phyloP scores from a whole-genome alignment of 2,113 vertebrate species.

The Fulica atra region DNA sequence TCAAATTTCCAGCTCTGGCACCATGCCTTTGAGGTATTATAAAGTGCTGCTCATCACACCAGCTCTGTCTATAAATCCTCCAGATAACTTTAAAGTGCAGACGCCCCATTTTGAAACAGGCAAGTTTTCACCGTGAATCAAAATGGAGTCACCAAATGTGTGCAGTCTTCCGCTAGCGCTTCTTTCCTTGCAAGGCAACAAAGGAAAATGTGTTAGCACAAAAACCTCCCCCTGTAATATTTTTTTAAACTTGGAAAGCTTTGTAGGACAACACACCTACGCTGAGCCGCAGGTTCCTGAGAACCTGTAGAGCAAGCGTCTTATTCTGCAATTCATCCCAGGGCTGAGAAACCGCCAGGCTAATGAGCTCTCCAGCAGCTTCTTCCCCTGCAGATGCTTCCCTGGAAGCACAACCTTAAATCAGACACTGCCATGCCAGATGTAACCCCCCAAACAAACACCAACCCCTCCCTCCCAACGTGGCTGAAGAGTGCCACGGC shows the following conservation, averaged over 20 bases:
- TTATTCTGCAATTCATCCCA: conserved; percentile 51
- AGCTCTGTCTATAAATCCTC: conserved; percentile 40
- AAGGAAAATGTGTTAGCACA: conserved; percentile 50
- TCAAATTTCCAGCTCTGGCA: conserved; percentile 47
- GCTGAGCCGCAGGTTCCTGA: conserved; percentile 24
- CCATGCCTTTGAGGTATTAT: conserved; percentile 58
- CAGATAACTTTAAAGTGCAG: conserved; percentile 51
- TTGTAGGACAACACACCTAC: conserved; percentile 54
- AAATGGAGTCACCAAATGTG: conserved; percentile 65
- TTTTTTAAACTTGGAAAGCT: conserved; percentile 39
- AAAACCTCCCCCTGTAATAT: conserved; percentile 21
- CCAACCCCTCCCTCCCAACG: neutral
- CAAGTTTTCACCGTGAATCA: conserved; percentile 50
- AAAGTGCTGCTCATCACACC: conserved; percentile 18
- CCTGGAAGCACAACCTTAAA: conserved; percentile 59
- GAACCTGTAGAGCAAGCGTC: conserved; percentile 44
- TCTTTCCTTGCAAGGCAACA: conserved; percentile 58
- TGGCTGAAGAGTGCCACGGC: neutral
- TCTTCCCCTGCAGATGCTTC: conserved; percentile 59
- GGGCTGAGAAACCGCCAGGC: conserved; percentile 43
- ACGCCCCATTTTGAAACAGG: conserved; percentile 55
- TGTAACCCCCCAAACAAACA: neutral
- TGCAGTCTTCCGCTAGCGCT: conserved; percentile 14
- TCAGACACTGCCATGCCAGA: conserved; percentile 24
- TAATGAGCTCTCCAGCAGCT: conserved; percentile 76